Conservation (phyloP, 1,140 invertebrate species). For the Lordiphosa mommai region DNA sequence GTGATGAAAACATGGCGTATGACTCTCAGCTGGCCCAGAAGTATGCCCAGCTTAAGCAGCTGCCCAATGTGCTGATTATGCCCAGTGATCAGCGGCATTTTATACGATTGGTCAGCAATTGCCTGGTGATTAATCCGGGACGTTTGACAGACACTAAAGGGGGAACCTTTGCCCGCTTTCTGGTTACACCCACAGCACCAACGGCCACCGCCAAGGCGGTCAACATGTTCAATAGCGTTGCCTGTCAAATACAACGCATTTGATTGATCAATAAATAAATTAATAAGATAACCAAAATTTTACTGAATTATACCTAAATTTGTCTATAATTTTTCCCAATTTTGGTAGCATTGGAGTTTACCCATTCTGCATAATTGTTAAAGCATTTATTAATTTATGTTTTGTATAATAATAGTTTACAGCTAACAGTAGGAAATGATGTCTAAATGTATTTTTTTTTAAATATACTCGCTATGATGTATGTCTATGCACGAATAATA, state of each 20-base stretch:
- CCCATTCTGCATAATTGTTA: slow-evolving; percentile 44
- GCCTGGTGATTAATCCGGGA: slow-evolving; percentile 92
- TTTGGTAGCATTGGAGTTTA: too few species aligned
- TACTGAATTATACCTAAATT: too few species aligned
- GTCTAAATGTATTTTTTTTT: slow-evolving; percentile 60
- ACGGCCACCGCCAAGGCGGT: slow-evolving; percentile 27
- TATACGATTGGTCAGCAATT: slow-evolving; percentile 83
- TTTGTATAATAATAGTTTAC: slow-evolving; percentile 59
- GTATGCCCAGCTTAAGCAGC: slow-evolving; percentile 84
- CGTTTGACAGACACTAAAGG: slow-evolving; percentile 85
- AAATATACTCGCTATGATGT: slow-evolving; percentile 47
- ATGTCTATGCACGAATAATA: slow-evolving; percentile 48
- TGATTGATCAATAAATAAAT: slow-evolving; percentile 7
- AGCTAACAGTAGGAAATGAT: slow-evolving; percentile 77
- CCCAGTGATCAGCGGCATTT: slow-evolving; percentile 92
- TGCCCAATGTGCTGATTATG: slow-evolving; percentile 90
- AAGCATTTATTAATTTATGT: slow-evolving; percentile 73
- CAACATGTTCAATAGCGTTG: slow-evolving; percentile 67
- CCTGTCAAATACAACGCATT: slow-evolving; percentile 65
- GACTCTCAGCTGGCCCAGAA: slow-evolving; percentile 86
- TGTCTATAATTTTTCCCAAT: too few species aligned
- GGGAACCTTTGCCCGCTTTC: slow-evolving; percentile 82
- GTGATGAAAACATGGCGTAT: slow-evolving; percentile 82
- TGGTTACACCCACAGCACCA: slow-evolving; percentile 58
- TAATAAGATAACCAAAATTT: background rate